phyloP scores from a whole-genome alignment of 2,797 vertebrate species.

The Enteromius paludinosus region DNA sequence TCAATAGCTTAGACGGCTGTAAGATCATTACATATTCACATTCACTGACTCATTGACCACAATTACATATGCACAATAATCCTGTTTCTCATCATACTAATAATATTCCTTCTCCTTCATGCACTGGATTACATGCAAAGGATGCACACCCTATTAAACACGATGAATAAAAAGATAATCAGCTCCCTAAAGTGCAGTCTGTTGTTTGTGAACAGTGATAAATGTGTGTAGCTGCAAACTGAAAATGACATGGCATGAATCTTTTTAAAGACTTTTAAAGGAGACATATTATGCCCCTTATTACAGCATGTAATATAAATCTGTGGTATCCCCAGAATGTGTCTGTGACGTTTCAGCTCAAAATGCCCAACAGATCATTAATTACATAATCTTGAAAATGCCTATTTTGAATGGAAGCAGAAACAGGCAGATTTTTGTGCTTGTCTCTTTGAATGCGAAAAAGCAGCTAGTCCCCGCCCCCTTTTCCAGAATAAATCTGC shows the following conservation, averaged over 20 bases:
- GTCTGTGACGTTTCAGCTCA: too few species aligned
- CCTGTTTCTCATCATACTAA: constrained; percentile 20
- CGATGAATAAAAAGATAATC: constrained; percentile 29
- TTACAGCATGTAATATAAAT: too few species aligned
- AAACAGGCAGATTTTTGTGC: too few species aligned
- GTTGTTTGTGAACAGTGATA: not conserved
- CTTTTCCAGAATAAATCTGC: too few species aligned
- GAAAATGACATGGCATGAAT: not conserved
- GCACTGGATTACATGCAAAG: constrained; percentile 19
- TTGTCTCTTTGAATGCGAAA: too few species aligned
- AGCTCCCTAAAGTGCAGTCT: not conserved
- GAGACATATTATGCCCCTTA: too few species aligned
- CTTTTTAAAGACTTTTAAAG: constrained; percentile 16
- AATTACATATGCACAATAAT: constrained; percentile 43
- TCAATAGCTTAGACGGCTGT: constrained; percentile 7
- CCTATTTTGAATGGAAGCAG: too few species aligned
- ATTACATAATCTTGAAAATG: too few species aligned
- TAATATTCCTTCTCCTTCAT: constrained; percentile 10
- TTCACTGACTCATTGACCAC: constrained; percentile 15
- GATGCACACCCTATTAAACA: constrained; percentile 24
- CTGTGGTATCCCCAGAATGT: too few species aligned
- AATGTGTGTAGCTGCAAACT: not conserved
- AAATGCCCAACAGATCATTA: too few species aligned
- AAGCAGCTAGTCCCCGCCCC: too few species aligned
- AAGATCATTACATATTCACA: constrained; percentile 24